Evolutionary conservation across 1,140 invertebrate species (phyloP).

Genomic region (Drosophila bipectinata): DNA sequence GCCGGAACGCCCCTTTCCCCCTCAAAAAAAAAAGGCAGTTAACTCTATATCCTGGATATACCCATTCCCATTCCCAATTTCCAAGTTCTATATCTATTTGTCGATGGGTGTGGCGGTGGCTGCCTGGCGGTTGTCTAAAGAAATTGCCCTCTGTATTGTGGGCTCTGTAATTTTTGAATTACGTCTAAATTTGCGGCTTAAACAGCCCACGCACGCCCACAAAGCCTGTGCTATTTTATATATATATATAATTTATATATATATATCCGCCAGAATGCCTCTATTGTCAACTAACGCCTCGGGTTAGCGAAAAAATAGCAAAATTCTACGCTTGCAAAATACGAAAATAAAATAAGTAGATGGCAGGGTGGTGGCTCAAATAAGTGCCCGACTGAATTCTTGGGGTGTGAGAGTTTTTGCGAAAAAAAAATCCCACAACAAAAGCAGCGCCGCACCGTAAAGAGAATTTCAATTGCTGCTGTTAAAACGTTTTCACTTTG

Average conservation of each 20-base stretch:
- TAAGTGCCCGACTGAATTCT: slow-evolving; percentile 3
- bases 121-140: slow-evolving; percentile 17
- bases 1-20: background rate
- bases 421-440: slow-evolving; percentile 32
- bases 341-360: background rate
- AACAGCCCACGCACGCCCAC: slow-evolving; percentile 36
- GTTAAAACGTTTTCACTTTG: slow-evolving; percentile 82
- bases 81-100: background rate
- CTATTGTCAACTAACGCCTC: slow-evolving; percentile 79
- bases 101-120: slow-evolving; percentile 10
- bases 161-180: slow-evolving; percentile 80
- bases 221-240: background rate
- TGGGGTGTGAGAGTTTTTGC: slow-evolving; percentile 23
- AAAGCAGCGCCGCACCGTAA: slow-evolving; percentile 34
- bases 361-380: slow-evolving; percentile 1
- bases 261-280: slow-evolving; percentile 17
- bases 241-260: slow-evolving; percentile 14
- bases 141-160: slow-evolving; percentile 52
- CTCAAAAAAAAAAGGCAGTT: background rate
- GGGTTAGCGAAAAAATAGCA: slow-evolving; percentile 31
- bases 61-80: background rate
- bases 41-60: slow-evolving; percentile 1
- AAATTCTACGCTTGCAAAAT: background rate
- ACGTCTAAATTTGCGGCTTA: slow-evolving; percentile 65
- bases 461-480: slow-evolving; percentile 72